Base-by-base conservation (phyloP, 2,113 vertebrate species). In the Upupa epops region DNA sequence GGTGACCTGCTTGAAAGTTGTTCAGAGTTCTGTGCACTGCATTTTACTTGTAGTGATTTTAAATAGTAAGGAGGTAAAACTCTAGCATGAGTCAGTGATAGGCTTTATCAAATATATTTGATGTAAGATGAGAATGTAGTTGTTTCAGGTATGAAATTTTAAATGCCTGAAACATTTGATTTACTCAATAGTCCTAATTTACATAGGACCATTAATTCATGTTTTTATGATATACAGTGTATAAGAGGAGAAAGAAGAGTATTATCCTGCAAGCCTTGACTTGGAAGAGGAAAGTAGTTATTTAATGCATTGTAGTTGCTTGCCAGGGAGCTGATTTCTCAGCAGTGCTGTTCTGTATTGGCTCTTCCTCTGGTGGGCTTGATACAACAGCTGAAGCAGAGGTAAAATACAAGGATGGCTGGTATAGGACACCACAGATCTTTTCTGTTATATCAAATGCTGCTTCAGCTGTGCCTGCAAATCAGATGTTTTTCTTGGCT, bases 301-400 rank as follows among this genome's bases (percentile, higher is more conserved):
- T n/a, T n/a, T n/a, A n/a, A n/a, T n/a, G n/a, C n/a, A n/a, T 18
- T 78, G 78, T 83, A 37, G 22, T 28, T 46, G 17, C 31, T 3
- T 77, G 32, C 61, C 40, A 85, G 60, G 52, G 65, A 63, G 37
- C 49, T 60, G 78, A 29, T 59, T 80, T 37, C 74, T 88, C 72
- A 86, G 73, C 51, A 56, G 60, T 76, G 68, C 69, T 14, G 4
- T 55, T 56, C 71, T 61, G 4, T 55, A 31, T 89, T 85, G 16
- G 19, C 66, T 66, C 65, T 73, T 48, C 58, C 80, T 83, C 74
- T 78, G 55, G 46, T 64, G 77, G 61, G 79, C 75, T 70, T 55
- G 69, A 59, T 65, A 59, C 58, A 90, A 83, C 95, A 97, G 93
- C 95, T 97, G 95, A 94, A 82, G 4, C 32, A 32, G 92, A 90